These are phyloP conservation scores for Alethe castanea DNA, from an alignment of 2,113 vertebrate genomes.

Conservation along the genomic window DNA sequence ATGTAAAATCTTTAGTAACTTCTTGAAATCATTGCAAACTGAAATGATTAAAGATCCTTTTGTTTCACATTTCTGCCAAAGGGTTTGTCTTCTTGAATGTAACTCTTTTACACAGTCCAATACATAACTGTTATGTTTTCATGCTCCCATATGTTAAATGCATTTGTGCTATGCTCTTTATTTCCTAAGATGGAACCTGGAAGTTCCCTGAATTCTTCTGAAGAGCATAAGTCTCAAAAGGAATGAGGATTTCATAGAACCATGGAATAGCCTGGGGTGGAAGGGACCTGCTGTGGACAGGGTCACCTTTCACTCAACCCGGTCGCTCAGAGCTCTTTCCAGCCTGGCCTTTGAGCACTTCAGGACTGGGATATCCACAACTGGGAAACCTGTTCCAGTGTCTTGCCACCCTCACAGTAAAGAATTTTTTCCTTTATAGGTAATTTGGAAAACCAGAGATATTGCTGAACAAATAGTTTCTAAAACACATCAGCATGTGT, in stretches of 20 bases:
- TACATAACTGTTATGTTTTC: not conserved
- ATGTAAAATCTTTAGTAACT: not conserved
- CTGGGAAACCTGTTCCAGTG: not conserved
- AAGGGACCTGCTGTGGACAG: not conserved
- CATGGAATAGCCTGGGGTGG: not conserved
- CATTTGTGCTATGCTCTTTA: not conserved
- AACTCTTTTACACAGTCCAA: not conserved
- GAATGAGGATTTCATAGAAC: not conserved
- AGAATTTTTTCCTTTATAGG: not conserved
- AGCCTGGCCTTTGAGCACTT: not conserved
- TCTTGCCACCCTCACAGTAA: not conserved
- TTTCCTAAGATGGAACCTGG: not conserved
- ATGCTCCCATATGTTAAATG: not conserved
- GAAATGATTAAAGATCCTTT: not conserved
- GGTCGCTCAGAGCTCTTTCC: not conserved
- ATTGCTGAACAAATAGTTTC: not conserved
- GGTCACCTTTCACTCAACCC: not conserved
- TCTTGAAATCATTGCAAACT: not conserved
- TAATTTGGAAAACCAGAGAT: not conserved
- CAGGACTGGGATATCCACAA: rapidly evolving
- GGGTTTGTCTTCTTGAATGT: not conserved
- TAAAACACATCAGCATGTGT: not conserved
- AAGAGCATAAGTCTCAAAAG: not conserved
- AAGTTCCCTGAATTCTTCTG: not conserved
- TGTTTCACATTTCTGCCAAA: not conserved